Percentiles rank a stretch among this genome's conserved stretches.
Evolutionary conservation across 37 sponge, comb jelly and placozoan species (phyloP).

Genomic region (Mnemiopsis leidyi): DNA sequence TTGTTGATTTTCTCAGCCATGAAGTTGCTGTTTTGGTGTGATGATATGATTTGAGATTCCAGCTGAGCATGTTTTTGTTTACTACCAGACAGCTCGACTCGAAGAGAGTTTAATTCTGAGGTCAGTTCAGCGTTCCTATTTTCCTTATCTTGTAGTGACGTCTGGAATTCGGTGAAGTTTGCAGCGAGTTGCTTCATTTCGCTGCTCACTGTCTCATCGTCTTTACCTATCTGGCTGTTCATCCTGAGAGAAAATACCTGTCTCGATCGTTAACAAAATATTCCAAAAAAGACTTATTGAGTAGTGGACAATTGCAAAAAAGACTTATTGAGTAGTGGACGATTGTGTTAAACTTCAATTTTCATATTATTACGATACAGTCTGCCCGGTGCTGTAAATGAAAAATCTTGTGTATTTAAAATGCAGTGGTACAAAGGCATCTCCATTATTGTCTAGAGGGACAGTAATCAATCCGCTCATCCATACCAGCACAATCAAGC

Average conservation of each 20-base stretch:
- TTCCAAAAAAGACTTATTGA: too few species aligned
- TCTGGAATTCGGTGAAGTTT: constrained; percentile 23
- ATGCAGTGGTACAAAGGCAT: too few species aligned
- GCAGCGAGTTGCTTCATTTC: constrained; percentile 58
- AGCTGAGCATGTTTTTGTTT: not conserved
- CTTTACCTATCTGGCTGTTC: constrained; percentile 39
- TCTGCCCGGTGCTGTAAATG: too few species aligned
- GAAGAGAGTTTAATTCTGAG: not conserved
- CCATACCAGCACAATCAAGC: too few species aligned
- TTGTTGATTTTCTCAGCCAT: not conserved
- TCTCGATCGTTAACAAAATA: too few species aligned
- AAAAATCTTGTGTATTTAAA: too few species aligned
- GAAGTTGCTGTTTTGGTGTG: not conserved
- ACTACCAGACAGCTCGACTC: not conserved
- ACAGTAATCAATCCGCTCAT: too few species aligned
- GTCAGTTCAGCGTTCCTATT: constrained; percentile 4
- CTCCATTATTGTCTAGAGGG: too few species aligned
- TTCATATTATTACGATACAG: too few species aligned
- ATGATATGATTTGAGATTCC: not conserved
- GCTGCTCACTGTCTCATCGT: not conserved
- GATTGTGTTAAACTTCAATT: too few species aligned
- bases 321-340: too few species aligned
- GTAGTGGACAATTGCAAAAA: too few species aligned
- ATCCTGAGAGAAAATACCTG: constrained; percentile 53
- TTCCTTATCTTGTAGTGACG: constrained; percentile 26